These are phyloP conservation scores for Typhlichthys subterraneus DNA, from an alignment of 2,797 vertebrate genomes.

Conservation along the genomic window DNA sequence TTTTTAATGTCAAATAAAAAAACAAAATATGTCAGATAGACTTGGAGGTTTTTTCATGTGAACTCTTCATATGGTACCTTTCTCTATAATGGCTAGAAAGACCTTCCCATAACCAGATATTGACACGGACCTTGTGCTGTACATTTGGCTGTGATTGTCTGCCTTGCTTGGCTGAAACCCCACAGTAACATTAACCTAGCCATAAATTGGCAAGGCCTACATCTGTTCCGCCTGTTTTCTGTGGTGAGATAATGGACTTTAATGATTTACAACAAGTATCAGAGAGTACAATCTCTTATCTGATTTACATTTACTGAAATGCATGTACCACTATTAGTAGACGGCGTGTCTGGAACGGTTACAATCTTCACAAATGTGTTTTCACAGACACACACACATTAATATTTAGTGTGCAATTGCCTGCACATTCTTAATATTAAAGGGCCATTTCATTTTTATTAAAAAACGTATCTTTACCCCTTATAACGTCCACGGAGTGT, in stretches of 20 bases:
- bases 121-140: slow-evolving; percentile 29
- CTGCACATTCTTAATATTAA: slow-evolving; percentile 33
- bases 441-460: slow-evolving; percentile 24
- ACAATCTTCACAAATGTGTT: slow-evolving; percentile 5
- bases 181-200: slow-evolving; percentile 11
- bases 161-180: slow-evolving; percentile 14
- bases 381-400: slow-evolving; percentile 4
- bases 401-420: slow-evolving; percentile 8
- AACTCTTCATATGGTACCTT: not conserved
- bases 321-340: slow-evolving; percentile 23
- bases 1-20: no score
- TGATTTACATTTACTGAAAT: slow-evolving; percentile 39
- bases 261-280: slow-evolving; percentile 35
- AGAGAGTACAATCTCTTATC: slow-evolving; percentile 47
- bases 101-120: slow-evolving; percentile 16
- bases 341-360: slow-evolving; percentile 16
- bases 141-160: slow-evolving; percentile 14
- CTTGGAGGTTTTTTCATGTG: no score
- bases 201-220: slow-evolving; percentile 11
- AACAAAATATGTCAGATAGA: no score
- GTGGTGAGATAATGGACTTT: slow-evolving; percentile 37
- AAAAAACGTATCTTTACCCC: slow-evolving; percentile 58
- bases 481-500: slow-evolving; percentile 43
- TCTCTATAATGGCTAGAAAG: slow-evolving; percentile 16
- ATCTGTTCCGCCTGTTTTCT: slow-evolving; percentile 22